These are phyloP conservation scores for Mormoops blainvillei DNA, from an alignment of 2,113 vertebrate genomes.

Conservation along the genomic window DNA sequence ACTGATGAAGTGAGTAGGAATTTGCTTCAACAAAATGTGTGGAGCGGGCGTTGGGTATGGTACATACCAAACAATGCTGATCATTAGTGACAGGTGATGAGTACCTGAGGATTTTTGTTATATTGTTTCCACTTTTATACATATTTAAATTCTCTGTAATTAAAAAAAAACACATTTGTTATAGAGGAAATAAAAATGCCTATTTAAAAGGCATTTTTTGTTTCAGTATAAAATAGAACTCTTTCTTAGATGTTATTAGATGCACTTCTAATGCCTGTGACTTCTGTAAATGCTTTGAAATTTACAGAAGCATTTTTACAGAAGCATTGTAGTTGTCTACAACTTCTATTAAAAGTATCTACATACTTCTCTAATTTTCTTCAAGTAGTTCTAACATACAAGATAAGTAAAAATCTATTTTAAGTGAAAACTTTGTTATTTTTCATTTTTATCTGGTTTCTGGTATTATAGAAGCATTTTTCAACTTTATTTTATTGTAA, in stretches of 20 bases:
- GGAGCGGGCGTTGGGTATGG: background rate
- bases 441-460: conserved; percentile 23
- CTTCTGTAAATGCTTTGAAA: background rate
- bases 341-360: background rate
- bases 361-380: background rate
- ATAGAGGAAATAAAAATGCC: background rate
- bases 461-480: background rate
- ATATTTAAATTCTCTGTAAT: background rate
- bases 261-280: background rate
- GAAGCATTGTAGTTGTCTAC: too few relatives aligned
- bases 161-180: background rate
- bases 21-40: background rate
- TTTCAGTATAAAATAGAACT: background rate
- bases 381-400: background rate
- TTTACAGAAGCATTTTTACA: too few relatives aligned
- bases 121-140: background rate
- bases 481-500: background rate
- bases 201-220: conserved; percentile 13
- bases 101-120: background rate
- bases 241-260: background rate
- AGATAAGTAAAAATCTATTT: background rate
- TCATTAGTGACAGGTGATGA: background rate
- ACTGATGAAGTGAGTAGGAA: background rate
- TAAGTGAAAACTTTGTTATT: background rate
- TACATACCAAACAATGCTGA: background rate